Evolutionary conservation across 2,113 vertebrate species (phyloP).

Genomic region (Charina bottae): DNA sequence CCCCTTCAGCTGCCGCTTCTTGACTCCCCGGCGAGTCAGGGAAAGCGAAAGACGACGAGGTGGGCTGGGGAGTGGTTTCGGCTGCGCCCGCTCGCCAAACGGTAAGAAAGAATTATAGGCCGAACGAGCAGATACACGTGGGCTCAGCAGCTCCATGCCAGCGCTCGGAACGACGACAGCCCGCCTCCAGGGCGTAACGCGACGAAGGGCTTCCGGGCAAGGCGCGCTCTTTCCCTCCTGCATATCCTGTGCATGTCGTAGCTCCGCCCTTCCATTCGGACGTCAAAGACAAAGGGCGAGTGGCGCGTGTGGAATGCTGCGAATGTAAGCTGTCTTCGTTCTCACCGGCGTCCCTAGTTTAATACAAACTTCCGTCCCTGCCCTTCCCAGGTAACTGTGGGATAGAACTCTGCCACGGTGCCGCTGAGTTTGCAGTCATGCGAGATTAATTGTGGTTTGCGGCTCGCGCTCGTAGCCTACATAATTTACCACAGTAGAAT

Average conservation of each 20-base stretch:
- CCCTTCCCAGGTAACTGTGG: no score
- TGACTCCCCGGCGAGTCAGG: neutral
- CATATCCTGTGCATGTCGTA: neutral
- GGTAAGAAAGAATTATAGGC: slow-evolving; percentile 38
- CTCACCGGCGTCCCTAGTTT: neutral
- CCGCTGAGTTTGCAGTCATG: neutral
- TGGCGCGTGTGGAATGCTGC: rapidly evolving
- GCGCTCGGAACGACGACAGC: neutral
- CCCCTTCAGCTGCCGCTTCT: neutral
- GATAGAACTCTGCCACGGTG: neutral
- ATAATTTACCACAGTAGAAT: neutral
- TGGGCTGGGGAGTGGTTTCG: neutral
- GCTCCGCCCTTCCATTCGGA: neutral
- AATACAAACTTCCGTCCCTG: neutral
- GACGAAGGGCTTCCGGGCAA: neutral
- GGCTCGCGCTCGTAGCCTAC: no score
- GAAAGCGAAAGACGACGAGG: neutral
- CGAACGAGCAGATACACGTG: slow-evolving; percentile 50
- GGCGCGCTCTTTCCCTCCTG: neutral
- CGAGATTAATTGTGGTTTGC: neutral
- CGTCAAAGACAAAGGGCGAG: neutral
- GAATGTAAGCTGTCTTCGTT: neutral
- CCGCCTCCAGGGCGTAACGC: rapidly evolving
- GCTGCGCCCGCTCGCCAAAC: no score
- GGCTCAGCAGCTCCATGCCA: neutral